These are phyloP conservation scores for Eolophus roseicapilla DNA, from an alignment of 2,113 vertebrate genomes.

Conservation along the genomic window DNA sequence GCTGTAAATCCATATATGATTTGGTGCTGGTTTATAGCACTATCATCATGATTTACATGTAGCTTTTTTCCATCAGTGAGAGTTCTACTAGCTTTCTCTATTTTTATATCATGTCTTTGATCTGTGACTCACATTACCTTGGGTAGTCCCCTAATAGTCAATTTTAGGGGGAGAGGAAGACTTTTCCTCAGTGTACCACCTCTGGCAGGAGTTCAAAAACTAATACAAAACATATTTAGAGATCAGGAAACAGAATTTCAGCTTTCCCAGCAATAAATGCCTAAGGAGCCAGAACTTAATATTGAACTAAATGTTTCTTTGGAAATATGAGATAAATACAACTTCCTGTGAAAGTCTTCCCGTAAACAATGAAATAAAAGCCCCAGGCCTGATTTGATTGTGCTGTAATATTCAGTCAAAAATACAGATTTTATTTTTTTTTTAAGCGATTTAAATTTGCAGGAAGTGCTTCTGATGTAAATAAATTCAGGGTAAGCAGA, in stretches of 20 bases:
- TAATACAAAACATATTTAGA: constrained; percentile 8
- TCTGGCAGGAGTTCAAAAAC: neutral
- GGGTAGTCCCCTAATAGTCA: neutral
- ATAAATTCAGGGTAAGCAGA: neutral
- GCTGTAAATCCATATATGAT: neutral
- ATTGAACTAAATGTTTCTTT: neutral
- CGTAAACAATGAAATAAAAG: neutral
- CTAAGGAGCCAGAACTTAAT: neutral
- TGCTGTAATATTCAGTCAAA: neutral
- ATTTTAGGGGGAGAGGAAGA: neutral
- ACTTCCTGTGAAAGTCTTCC: neutral
- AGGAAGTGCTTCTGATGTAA: neutral
- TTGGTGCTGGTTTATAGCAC: neutral
- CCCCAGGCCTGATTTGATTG: neutral
- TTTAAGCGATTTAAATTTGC: neutral
- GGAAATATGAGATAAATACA: neutral
- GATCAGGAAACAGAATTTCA: neutral
- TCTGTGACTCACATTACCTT: neutral
- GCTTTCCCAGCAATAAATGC: neutral
- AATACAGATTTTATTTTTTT: neutral
- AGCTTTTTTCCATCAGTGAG: neutral
- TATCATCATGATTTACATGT: neutral
- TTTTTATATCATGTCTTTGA: neutral
- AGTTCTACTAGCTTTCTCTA: neutral
- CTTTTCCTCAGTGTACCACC: neutral